Conservation (phyloP, 30 jellyfish, hydroid and myxozoan species). For the Cassiopea xamachana region DNA sequence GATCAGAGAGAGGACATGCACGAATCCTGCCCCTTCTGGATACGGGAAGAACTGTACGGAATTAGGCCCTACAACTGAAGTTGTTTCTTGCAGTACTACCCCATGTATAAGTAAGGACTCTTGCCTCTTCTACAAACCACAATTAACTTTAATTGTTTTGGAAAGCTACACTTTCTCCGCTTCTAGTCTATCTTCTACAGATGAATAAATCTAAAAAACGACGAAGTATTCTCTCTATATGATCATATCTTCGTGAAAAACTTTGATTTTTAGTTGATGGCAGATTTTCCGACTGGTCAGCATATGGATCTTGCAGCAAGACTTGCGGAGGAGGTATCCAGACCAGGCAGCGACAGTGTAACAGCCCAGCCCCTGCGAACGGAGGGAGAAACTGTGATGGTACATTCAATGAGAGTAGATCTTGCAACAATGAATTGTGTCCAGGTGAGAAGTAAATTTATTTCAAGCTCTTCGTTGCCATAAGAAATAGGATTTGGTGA, state of each 20-base stretch:
- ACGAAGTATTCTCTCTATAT: not conserved
- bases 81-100: slow-evolving; percentile 19
- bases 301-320: slow-evolving; percentile 39
- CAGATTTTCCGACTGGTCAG: slow-evolving; percentile 59
- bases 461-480: too few species aligned
- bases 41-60: slow-evolving; percentile 51
- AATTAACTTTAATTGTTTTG: too few species aligned
- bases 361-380: slow-evolving; percentile 56
- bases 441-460: too few species aligned
- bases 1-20: slow-evolving; percentile 54
- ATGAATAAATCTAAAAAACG: not conserved
- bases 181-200: not conserved
- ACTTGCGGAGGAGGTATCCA: slow-evolving; percentile 67
- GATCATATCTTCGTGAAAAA: not conserved
- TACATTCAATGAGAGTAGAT: slow-evolving; percentile 9
- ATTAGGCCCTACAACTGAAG: slow-evolving; percentile 46
- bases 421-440: slow-evolving; percentile 43
- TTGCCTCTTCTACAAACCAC: not conserved
- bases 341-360: slow-evolving; percentile 42
- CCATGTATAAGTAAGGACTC: slow-evolving; percentile 44
- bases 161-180: too few species aligned
- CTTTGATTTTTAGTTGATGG: slow-evolving; percentile 54
- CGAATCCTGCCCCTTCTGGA: slow-evolving; percentile 63
- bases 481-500: too few species aligned
- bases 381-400: slow-evolving; percentile 70